These are phyloP conservation scores for Hirudo medicinalis DNA, from an alignment of 1,140 invertebrate genomes.

Conservation along the genomic window DNA sequence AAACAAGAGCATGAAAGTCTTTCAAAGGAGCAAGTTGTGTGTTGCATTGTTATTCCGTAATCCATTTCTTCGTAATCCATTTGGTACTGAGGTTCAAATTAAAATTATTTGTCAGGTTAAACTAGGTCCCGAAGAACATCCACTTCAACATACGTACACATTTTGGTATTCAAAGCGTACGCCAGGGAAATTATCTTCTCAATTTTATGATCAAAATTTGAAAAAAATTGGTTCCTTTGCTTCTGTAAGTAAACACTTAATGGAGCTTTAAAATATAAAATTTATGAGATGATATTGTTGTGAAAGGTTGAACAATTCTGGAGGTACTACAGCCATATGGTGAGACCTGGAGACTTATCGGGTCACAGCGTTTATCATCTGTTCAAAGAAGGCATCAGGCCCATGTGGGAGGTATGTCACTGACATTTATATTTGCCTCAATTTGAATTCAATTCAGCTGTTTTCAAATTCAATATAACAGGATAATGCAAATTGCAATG, in stretches of 20 bases:
- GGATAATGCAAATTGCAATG: constrained; percentile 82
- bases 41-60: background rate
- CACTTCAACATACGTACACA: constrained; percentile 73
- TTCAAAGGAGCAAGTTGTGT: constrained; percentile 15
- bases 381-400: constrained; percentile 95
- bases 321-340: constrained; percentile 79
- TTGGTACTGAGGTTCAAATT: background rate
- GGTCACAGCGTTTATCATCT: constrained; percentile 87
- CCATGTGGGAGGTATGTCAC: constrained; percentile 78
- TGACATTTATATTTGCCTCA: background rate
- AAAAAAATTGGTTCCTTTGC: constrained; percentile 57
- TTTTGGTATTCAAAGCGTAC: constrained; percentile 72
- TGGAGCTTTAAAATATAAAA: background rate
- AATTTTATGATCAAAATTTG: constrained; percentile 61
- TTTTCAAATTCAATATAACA: constrained; percentile 32
- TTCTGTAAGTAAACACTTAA: constrained; percentile 36
- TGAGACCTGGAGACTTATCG: constrained; percentile 58
- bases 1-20: constrained; percentile 29
- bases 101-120: constrained; percentile 24
- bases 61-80: background rate
- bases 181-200: constrained; percentile 51
- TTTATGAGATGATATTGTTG: constrained; percentile 39
- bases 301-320: constrained; percentile 86
- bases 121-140: constrained; percentile 57
- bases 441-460: background rate